Percentiles rank a stretch among this genome's conserved stretches.
phyloP scores from a whole-genome alignment of 1,140 invertebrate genomes.

The Acromyrmex heyeri region DNA sequence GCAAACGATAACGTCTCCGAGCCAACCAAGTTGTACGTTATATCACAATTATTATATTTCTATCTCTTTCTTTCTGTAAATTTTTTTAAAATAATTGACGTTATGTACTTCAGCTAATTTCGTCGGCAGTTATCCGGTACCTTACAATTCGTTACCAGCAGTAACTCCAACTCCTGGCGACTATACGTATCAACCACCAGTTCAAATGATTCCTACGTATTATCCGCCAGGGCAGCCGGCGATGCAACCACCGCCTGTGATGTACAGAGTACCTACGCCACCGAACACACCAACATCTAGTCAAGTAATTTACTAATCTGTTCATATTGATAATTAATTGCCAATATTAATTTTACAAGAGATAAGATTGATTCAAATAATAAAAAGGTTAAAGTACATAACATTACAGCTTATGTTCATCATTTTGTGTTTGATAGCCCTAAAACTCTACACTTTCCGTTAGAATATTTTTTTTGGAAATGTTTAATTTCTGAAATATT shows the following conservation, averaged over 20 bases:
- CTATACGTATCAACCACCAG: constrained; percentile 82
- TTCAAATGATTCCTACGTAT: constrained; percentile 83
- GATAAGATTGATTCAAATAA: background rate
- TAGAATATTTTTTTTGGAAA: too few relatives aligned
- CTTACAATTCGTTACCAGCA: constrained; percentile 83
- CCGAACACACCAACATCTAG: constrained; percentile 84
- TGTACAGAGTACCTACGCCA: constrained; percentile 85
- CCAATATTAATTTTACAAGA: background rate
- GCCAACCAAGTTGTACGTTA: constrained; percentile 80
- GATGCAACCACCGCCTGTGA: constrained; percentile 83
- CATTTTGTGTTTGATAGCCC: too few relatives aligned
- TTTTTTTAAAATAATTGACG: background rate
- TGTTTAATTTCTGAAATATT: too few relatives aligned
- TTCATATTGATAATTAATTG: background rate
- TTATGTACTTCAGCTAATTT: constrained; percentile 80
- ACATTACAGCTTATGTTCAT: background rate
- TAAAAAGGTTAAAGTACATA: background rate
- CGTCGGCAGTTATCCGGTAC: constrained; percentile 82
- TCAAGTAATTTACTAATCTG: constrained; percentile 75
- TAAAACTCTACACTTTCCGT: too few relatives aligned
- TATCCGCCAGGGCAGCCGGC: constrained; percentile 82
- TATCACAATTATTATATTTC: background rate
- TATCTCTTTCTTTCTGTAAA: background rate
- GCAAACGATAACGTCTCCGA: constrained; percentile 84
- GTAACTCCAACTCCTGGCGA: constrained; percentile 80